Evolutionary conservation across 2,888 invertebrate species (phyloP), one percentile per base, ranked within the genome.

Genomic region (Thalpophila matura): DNA sequence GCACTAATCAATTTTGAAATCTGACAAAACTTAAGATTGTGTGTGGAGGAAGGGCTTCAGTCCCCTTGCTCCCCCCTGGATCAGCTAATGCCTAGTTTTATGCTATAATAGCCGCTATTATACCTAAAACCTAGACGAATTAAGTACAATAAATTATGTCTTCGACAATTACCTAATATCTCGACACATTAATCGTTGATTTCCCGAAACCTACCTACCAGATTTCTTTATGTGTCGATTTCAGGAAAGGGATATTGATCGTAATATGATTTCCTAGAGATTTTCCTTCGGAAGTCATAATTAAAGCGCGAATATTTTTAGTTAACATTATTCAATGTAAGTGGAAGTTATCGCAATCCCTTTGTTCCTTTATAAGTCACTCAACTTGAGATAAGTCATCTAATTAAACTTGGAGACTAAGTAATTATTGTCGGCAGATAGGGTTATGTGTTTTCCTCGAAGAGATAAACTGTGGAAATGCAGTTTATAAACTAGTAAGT

Each of bases 161-260:
- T 18, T n/a, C 20, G 5, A 10, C 29, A 31, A 40, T 24, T 12
- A 27, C 24, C 14, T 29, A 20, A 33, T 6, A 3, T 29, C 26
- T 55, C 20, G 20, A 37, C 18, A 56, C 6, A 46, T 60, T 59
- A 51, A 67, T 72, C 27, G 40, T 45, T 12, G 38, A 35, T 56
- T 59, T 51, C 42, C 22, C 43, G 12, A 54, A 74, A 42, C 4
- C n/a, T 49, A 9, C 18, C 4, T 49, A 9, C 18, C 4, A 54
- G 45, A 65, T 50, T 66, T 58, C 46, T 60, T 50, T 29, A 18
- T n/a, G 40, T 24, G 43, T 46, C 27, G 3, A 42, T 54, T 24
- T 57, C 43, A 75, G 72, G 70, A 69, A 77, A 73, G 45, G 80
- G 76, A 71, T 59, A 65, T 65, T 54, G 29, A 10, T 49, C 1